phyloP scores from a whole-genome alignment of 1,140 invertebrate genomes.

The Scylla paramamosain region DNA sequence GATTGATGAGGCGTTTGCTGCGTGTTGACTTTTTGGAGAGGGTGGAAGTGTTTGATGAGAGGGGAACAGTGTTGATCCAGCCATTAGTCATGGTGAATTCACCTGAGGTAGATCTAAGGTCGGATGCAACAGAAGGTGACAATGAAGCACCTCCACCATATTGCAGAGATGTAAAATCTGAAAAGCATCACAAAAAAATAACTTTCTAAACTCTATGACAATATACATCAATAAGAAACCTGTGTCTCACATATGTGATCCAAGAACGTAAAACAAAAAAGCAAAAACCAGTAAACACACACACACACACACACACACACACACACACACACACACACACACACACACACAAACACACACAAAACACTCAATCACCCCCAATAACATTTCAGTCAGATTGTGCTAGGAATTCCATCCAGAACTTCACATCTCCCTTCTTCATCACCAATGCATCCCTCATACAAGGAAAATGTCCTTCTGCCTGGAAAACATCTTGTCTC shows the following conservation, averaged over 20 bases:
- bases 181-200: background rate
- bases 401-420: background rate
- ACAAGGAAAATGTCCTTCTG: no score
- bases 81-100: slow-evolving; percentile 82
- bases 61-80: slow-evolving; percentile 94
- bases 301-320: no score
- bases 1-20: slow-evolving; percentile 85
- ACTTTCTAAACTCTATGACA: background rate
- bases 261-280: background rate
- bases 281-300: no score
- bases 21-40: slow-evolving; percentile 85
- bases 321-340: no score
- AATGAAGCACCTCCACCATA: slow-evolving; percentile 75
- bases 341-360: no score
- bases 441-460: no score
- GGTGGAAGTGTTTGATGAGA: slow-evolving; percentile 86
- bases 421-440: background rate
- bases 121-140: slow-evolving; percentile 68
- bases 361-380: no score
- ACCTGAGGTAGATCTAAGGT: slow-evolving; percentile 73
- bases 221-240: background rate
- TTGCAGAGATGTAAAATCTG: slow-evolving; percentile 72
- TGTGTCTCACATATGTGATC: background rate
- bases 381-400: no score
- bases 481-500: no score